These are phyloP conservation scores for Aphis craccivora DNA, from an alignment of 1,140 invertebrate genomes.

Conservation along the genomic window DNA sequence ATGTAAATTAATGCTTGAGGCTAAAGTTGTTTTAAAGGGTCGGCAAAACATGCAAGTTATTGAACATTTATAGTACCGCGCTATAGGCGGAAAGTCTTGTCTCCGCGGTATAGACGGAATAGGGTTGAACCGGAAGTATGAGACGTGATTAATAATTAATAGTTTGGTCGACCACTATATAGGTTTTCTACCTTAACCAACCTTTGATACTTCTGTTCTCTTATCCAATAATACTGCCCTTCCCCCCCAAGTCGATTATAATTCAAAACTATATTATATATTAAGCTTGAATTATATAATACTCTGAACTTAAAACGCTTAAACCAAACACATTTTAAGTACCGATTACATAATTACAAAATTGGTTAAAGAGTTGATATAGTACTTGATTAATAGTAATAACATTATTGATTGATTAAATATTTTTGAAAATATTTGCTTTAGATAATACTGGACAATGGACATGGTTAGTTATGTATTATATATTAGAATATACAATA, in stretches of 20 bases:
- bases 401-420: neutral
- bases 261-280: neutral
- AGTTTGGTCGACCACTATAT: neutral
- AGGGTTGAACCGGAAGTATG: neutral
- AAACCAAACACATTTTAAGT: neutral
- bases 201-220: neutral
- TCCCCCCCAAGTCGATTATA: neutral
- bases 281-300: neutral
- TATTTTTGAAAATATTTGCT: neutral
- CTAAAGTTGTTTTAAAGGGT: neutral
- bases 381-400: neutral
- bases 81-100: neutral
- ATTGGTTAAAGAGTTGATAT: neutral
- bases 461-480: neutral
- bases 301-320: neutral
- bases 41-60: neutral
- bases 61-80: neutral
- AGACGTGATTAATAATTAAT: conserved; percentile 6
- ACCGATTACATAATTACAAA: too few species aligned
- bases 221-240: neutral
- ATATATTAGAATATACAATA: too few species aligned
- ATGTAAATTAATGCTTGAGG: conserved; percentile 9
- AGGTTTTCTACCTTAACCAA: neutral
- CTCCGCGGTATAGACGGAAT: neutral
- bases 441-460: neutral